Base-by-base conservation (phyloP, 2,888 invertebrate genomes). In the Caenorhabditis sp. region DNA sequence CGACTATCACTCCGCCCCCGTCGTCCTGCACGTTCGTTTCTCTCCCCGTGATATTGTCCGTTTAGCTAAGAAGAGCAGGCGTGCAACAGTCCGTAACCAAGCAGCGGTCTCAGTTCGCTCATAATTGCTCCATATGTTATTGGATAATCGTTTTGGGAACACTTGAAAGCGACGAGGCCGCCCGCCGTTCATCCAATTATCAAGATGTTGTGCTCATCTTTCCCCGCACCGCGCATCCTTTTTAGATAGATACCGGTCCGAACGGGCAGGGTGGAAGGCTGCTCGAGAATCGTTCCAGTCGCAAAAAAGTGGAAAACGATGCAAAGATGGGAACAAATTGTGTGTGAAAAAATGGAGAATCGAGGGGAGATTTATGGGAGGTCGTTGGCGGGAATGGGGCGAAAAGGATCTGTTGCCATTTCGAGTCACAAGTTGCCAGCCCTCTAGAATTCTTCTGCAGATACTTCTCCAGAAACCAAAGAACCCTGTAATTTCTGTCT, bases 111-210 rank as follows among this genome's bases (percentile, higher is more conserved):
- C 66, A 41, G 46, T 30, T 48, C 37, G 13, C 20, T 58, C 39
- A 41, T 66, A 66, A 66, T 66, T 66, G 68, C 24, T 52, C 68
- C 68, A 59, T 68, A 41, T 68, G 68, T 15, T 58, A 68, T 59
- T 58, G 41, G 68, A 68, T 68, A 68, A 68, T 68, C 58, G 68
- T 39, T 53, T 43, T 48, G 43, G 43, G 52, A 39, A 9, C 20
- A 56, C 52, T 50, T 45, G 30, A 68, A 68, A 59, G 48, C 2
- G 32, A n/a, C 11, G 17, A 15, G 5, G 15, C 20, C 30, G 2
- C 2, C 48, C 30, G 32, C 50, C 22, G 24, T 30, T 61, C 48
- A 59, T 48, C 59, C 30, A 68, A 68, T 68, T 68, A 66, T 50
- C 56, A 58, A 48, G 56, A 68, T 59, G 58, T 30, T 24, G 45